A percentile compares a stretch with the other conserved stretches of the same genome.
Conservation (phyloP, 2,797 vertebrate genomes). For the Fistularia tabacaria region DNA sequence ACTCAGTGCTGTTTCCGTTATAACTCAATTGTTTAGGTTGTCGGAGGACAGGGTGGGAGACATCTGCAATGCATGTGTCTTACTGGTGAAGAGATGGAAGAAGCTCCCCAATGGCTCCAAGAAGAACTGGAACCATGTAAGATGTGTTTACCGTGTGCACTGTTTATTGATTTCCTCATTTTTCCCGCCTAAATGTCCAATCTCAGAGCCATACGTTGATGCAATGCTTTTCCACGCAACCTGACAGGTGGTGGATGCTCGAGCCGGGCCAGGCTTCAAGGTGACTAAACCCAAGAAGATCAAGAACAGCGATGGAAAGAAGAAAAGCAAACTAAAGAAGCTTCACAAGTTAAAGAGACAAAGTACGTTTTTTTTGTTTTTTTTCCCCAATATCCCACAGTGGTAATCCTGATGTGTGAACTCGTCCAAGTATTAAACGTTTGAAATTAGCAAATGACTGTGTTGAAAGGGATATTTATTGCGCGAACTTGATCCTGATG, state of each 20-base stretch:
- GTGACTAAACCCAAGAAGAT: slow-evolving; percentile 82
- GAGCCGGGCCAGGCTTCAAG: slow-evolving; percentile 83
- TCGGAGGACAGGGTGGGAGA: slow-evolving; percentile 80
- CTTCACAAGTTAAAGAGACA: slow-evolving; percentile 81
- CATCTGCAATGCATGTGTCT: slow-evolving; percentile 83
- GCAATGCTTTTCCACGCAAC: slow-evolving; percentile 2
- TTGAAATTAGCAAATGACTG: background rate
- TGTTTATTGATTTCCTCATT: background rate
- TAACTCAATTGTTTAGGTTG: slow-evolving; percentile 52
- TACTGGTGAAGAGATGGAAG: slow-evolving; percentile 83
- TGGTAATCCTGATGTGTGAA: background rate
- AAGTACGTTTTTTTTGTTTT: slow-evolving; percentile 69
- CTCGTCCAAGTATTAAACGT: background rate
- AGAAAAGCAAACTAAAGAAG: slow-evolving; percentile 78
- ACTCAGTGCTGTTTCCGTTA: background rate
- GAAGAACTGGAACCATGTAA: slow-evolving; percentile 84
- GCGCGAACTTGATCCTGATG: no score
- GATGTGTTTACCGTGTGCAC: slow-evolving; percentile 17
- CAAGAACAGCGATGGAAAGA: slow-evolving; percentile 77
- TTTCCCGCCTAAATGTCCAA: background rate
- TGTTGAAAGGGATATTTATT: no score
- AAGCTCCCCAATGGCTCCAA: slow-evolving; percentile 81
- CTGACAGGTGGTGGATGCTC: slow-evolving; percentile 81
- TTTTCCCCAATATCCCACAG: background rate
- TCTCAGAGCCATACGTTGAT: no score